These are phyloP conservation scores for Cerastis leucographa DNA, from an alignment of 2,888 invertebrate species.

Conservation along the genomic window DNA sequence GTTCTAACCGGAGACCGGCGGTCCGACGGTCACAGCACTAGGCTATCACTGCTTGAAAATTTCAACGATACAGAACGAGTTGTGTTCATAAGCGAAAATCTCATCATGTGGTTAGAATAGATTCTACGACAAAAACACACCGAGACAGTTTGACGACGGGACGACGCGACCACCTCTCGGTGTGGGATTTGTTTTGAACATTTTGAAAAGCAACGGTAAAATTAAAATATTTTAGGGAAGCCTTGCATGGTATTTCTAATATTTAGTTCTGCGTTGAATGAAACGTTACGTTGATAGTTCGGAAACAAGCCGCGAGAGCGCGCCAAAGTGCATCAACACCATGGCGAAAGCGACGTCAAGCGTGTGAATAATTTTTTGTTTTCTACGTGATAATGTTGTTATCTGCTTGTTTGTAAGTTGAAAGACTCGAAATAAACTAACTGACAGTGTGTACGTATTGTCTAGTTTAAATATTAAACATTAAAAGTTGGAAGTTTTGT, in stretches of 20 bases:
- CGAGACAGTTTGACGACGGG: too few relatives aligned
- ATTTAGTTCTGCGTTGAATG: slow-evolving; percentile 66
- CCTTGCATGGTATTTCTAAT: background rate
- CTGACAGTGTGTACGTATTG: slow-evolving; percentile 77
- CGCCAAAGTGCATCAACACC: slow-evolving; percentile 85
- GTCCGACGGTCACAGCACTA: too few relatives aligned
- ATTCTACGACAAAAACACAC: too few relatives aligned
- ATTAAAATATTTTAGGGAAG: background rate
- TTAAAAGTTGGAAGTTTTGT: slow-evolving; percentile 85
- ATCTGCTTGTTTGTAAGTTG: slow-evolving; percentile 84
- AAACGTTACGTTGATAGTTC: slow-evolving; percentile 67
- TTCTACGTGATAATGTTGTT: slow-evolving; percentile 86
- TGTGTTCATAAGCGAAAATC: too few relatives aligned
- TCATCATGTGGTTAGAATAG: too few relatives aligned
- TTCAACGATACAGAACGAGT: too few relatives aligned
- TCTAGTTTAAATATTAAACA: slow-evolving; percentile 77
- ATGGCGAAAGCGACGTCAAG: slow-evolving; percentile 88
- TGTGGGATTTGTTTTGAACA: background rate
- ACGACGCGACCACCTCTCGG: too few relatives aligned
- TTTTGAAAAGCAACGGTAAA: background rate
- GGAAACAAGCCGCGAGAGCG: slow-evolving; percentile 73
- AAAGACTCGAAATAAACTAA: slow-evolving; percentile 81
- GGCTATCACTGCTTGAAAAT: too few relatives aligned
- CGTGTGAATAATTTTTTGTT: slow-evolving; percentile 88
- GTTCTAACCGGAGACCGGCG: too few relatives aligned